Base-by-base conservation (phyloP, 2,797 vertebrate species). In the Mionectes olivaceus region DNA sequence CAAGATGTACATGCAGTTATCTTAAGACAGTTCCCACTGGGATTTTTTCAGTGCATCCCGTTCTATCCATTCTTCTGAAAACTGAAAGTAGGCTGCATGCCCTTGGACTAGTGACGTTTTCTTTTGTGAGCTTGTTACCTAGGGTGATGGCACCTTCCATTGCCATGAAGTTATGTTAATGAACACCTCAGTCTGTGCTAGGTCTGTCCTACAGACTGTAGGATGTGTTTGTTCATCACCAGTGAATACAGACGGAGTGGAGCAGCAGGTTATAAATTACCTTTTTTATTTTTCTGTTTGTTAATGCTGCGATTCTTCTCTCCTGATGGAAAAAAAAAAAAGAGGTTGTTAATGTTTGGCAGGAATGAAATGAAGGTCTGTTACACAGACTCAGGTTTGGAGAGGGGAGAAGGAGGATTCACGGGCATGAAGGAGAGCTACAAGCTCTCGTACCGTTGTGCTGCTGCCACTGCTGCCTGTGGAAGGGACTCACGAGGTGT, bases 281-380 rank as follows among this genome's bases (percentile, higher is more conserved):
- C 76, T 94, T 89, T 85, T 73, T 87, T 90, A 86, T 91, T 95
- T 87, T 93, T 92, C 84, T 94, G 61, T 93, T 96, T 96, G 87
- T 88, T 94, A 94, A 56, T 90, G 35, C 65, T 84, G 83, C 63
- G 41, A 11, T 88, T 89, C 79, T 93, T 55, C 39, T 59, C 46
- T 79, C 41, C n/a, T 24, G 68, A 87, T 89, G 76, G 44, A 11
- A 17, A 44, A 59, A 76, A 83, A 83, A 67, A 78, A 87, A 76
- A 52, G 32, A 18, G 16, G 27, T 59, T 69, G 82, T 93, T 93
- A 92, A 90, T 94, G 77, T 96, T 95, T 91, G 88, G 73, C 75
- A 92, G 63, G 74, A 89, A 56, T 86, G 81, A 89, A 91, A 82
- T 91, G 87, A 83, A 84, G 52, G 70, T 89, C 63, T 87, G 77